Evolutionary conservation across 2,113 vertebrate species (phyloP).

Genomic region (Ptilonorhynchus violaceus): DNA sequence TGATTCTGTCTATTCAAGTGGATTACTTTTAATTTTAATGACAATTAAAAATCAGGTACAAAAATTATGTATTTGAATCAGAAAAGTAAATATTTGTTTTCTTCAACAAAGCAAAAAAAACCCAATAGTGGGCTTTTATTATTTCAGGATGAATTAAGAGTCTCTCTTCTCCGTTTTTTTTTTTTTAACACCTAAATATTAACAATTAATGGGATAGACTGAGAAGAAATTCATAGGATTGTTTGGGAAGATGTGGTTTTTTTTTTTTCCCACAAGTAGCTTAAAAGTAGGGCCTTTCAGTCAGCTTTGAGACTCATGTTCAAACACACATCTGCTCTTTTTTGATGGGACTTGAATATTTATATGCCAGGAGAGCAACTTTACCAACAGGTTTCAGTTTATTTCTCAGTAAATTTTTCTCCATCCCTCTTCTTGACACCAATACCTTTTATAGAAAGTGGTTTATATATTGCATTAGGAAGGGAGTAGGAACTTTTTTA

Average conservation of each 20-base stretch:
- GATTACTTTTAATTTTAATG: not conserved
- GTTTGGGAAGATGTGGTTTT: not conserved
- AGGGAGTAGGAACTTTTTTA: not conserved
- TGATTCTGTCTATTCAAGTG: not conserved
- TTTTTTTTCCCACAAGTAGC: not conserved
- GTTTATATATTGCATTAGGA: not conserved
- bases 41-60: not conserved
- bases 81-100: not conserved
- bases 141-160: not conserved
- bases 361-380: not conserved
- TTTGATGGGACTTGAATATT: not conserved
- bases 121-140: accelerated
- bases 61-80: not conserved
- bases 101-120: not conserved
- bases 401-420: not conserved
- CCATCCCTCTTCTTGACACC: not conserved
- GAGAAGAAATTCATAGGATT: not conserved
- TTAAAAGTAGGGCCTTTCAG: not conserved
- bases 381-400: not conserved
- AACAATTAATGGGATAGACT: not conserved
- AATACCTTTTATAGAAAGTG: not conserved
- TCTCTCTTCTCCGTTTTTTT: not conserved
- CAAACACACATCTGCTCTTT: not conserved
- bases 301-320: not conserved
- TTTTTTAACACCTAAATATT: not conserved